phyloP scores from a whole-genome alignment of 2,113 vertebrate species.

The Haplotaxodon microlepis region DNA sequence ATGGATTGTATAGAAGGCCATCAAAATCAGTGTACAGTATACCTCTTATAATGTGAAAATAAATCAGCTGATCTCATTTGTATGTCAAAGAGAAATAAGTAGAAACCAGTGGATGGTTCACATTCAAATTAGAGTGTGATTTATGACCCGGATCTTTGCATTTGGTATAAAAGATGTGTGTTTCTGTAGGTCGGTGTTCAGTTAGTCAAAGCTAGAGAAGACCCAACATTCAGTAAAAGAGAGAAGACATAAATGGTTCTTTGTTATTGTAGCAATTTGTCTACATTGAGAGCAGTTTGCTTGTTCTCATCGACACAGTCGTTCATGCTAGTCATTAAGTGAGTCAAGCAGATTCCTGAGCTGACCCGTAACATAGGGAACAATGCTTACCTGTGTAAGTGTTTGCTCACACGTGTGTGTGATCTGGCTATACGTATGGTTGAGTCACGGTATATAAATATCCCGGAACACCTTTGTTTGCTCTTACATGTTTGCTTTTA shows the following conservation, averaged over 20 bases:
- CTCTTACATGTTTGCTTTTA: conserved; percentile 6
- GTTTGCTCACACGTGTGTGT: background rate
- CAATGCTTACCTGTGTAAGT: conserved; percentile 4
- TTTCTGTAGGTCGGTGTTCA: background rate
- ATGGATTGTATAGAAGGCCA: background rate
- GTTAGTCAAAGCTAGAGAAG: background rate
- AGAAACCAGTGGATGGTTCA: background rate
- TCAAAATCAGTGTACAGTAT: background rate
- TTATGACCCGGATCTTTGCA: background rate
- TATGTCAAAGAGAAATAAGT: background rate
- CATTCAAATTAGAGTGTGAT: background rate
- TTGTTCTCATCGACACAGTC: conserved; percentile 8
- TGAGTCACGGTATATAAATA: background rate
- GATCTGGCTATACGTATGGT: background rate
- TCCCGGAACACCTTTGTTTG: conserved; percentile 26
- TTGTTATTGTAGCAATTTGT: conserved; percentile 29
- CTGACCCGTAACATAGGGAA: background rate
- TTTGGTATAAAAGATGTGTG: background rate
- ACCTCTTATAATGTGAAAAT: background rate
- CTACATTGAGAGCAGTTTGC: background rate
- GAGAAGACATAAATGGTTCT: background rate
- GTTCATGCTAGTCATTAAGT: background rate
- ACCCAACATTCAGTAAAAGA: background rate
- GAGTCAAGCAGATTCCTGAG: conserved; percentile 31
- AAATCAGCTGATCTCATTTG: background rate